A percentile compares a stretch with the other conserved stretches of the same genome.
phyloP scores from a whole-genome alignment of 2,797 vertebrate genomes.

The Anas bahamensis region DNA sequence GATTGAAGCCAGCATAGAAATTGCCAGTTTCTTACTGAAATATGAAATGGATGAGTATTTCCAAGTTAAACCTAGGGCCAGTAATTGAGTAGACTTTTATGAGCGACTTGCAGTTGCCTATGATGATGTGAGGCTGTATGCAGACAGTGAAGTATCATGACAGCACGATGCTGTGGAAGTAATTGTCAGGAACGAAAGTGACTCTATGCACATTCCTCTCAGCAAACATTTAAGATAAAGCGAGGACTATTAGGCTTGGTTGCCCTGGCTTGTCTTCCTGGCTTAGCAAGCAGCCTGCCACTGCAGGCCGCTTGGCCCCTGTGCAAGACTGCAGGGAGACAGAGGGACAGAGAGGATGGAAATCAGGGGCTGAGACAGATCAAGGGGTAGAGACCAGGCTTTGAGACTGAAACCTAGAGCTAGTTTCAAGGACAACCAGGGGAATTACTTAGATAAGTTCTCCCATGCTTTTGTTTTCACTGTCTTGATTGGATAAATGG shows the following conservation, averaged over 20 bases:
- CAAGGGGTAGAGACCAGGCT: not conserved
- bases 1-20: not conserved
- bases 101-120: not conserved
- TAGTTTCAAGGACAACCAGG: not conserved
- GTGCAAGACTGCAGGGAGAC: not conserved
- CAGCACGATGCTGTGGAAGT: not conserved
- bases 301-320: not conserved
- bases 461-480: slow-evolving; percentile 2
- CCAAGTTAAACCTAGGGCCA: not conserved
- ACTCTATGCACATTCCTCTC: not conserved
- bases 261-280: not conserved
- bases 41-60: not conserved
- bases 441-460: not conserved
- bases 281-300: not conserved
- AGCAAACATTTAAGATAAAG: not conserved
- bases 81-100: not conserved
- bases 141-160: not conserved
- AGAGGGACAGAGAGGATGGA: not conserved
- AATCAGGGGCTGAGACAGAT: not conserved
- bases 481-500: slow-evolving; percentile 41
- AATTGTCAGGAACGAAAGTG: not conserved
- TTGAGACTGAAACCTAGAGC: not conserved
- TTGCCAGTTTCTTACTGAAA: not conserved
- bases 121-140: not conserved
- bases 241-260: not conserved